Evolutionary conservation across 2,797 vertebrate species (phyloP).

Genomic region (Hippoglossus hippoglossus): DNA sequence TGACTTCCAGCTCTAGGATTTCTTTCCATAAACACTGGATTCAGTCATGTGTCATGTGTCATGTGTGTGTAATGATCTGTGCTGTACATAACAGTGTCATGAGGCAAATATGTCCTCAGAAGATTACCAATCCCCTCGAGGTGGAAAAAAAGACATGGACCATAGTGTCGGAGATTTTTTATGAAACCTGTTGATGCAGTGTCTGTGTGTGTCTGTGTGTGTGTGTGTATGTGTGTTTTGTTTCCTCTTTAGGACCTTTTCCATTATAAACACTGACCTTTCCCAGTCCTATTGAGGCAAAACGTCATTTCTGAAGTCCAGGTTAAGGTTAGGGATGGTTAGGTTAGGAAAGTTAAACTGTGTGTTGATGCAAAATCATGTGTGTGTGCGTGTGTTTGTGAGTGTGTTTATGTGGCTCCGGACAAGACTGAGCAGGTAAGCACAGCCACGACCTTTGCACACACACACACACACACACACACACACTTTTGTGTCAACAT

Average conservation of each 20-base stretch:
- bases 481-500: slow-evolving; percentile 19
- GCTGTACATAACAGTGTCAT: slow-evolving; percentile 31
- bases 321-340: too few species aligned
- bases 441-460: slow-evolving; percentile 12
- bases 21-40: slow-evolving; percentile 30
- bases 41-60: slow-evolving; percentile 44
- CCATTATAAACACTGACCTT: too few species aligned
- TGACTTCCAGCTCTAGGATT: slow-evolving; percentile 9
- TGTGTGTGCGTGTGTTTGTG: slow-evolving; percentile 34
- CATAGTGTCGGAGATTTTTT: slow-evolving; percentile 18
- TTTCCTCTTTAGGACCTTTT: too few species aligned
- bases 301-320: too few species aligned
- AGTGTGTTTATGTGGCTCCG: slow-evolving; percentile 22
- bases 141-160: slow-evolving; percentile 29
- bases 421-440: slow-evolving; percentile 74
- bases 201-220: too few species aligned
- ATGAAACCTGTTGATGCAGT: slow-evolving; percentile 42
- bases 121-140: slow-evolving; percentile 30
- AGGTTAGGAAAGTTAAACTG: too few species aligned
- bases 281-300: too few species aligned
- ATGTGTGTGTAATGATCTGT: slow-evolving; percentile 32
- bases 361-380: too few species aligned
- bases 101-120: slow-evolving; percentile 55
- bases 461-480: slow-evolving; percentile 1
- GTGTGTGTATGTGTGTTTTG: too few species aligned